These are phyloP conservation scores for Aleiodes alternator DNA, from an alignment of 2,888 invertebrate genomes.

Conservation along the genomic window DNA sequence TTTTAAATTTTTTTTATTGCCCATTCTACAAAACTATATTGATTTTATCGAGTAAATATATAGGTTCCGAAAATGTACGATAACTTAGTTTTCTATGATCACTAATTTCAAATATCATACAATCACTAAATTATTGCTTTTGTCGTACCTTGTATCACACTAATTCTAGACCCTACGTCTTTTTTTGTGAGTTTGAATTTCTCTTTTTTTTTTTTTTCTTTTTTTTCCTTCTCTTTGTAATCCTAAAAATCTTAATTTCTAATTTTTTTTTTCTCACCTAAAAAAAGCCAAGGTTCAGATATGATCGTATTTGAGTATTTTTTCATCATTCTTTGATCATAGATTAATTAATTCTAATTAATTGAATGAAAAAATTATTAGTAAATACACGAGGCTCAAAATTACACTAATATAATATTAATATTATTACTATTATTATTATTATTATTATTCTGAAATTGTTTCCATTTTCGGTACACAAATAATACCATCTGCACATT, in stretches of 20 bases:
- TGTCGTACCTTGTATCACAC: slow-evolving; percentile 75
- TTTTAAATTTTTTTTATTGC: slow-evolving; percentile 56
- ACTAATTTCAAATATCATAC: slow-evolving; percentile 73
- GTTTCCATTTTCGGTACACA: neutral
- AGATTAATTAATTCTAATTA: slow-evolving; percentile 34
- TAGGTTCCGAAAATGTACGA: slow-evolving; percentile 70
- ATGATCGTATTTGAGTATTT: slow-evolving; percentile 33
- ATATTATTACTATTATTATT: neutral
- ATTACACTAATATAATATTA: no score
- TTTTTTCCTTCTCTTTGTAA: slow-evolving; percentile 9
- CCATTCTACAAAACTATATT: slow-evolving; percentile 74
- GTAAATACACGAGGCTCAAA: no score
- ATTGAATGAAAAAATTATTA: no score
- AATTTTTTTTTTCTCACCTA: slow-evolving; percentile 13
- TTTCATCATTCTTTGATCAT: slow-evolving; percentile 26
- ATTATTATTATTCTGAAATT: no score
- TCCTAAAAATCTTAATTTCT: slow-evolving; percentile 12
- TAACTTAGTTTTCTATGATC: slow-evolving; percentile 69
- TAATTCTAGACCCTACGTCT: slow-evolving; percentile 71
- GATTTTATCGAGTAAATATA: slow-evolving; percentile 72
- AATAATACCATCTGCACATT: neutral
- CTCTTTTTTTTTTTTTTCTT: slow-evolving; percentile 17
- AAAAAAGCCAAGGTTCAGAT: slow-evolving; percentile 31
- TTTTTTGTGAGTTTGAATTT: slow-evolving; percentile 35
- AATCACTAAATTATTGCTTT: slow-evolving; percentile 75